Conservation (phyloP, 2,888 invertebrate species). For the Tiliacea citrago region DNA sequence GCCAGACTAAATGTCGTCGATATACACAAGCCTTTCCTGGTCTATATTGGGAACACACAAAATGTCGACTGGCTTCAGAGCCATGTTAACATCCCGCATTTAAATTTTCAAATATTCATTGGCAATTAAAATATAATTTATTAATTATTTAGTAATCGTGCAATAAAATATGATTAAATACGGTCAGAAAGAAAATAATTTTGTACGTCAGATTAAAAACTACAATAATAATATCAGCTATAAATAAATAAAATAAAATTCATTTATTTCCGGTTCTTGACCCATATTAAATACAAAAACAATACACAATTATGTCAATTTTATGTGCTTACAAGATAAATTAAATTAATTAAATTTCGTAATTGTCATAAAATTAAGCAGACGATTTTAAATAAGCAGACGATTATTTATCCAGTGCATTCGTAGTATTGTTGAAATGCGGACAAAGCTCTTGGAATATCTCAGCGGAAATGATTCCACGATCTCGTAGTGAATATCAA, state of each 20-base stretch:
- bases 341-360: too few species aligned
- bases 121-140: constrained; percentile 62
- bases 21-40: constrained; percentile 69
- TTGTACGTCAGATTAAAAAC: constrained; percentile 40
- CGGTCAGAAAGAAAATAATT: constrained; percentile 37
- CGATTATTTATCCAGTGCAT: constrained; percentile 21
- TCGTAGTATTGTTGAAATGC: constrained; percentile 44
- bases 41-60: constrained; percentile 69
- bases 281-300: too few species aligned
- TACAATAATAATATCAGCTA: constrained; percentile 19
- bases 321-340: too few species aligned
- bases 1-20: constrained; percentile 76
- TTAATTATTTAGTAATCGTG: too few species aligned
- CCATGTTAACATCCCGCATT: constrained; percentile 57
- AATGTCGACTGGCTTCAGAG: constrained; percentile 68
- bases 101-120: constrained; percentile 62
- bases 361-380: too few species aligned
- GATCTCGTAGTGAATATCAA: constrained; percentile 76
- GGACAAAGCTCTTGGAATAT: constrained; percentile 61
- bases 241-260: too few species aligned
- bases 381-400: too few species aligned
- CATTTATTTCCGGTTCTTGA: too few species aligned
- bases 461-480: constrained; percentile 72
- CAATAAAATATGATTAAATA: constrained; percentile 54
- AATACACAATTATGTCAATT: too few species aligned